Base-by-base conservation (phyloP, 2,797 vertebrate genomes). In the Chelmon rostratus region DNA sequence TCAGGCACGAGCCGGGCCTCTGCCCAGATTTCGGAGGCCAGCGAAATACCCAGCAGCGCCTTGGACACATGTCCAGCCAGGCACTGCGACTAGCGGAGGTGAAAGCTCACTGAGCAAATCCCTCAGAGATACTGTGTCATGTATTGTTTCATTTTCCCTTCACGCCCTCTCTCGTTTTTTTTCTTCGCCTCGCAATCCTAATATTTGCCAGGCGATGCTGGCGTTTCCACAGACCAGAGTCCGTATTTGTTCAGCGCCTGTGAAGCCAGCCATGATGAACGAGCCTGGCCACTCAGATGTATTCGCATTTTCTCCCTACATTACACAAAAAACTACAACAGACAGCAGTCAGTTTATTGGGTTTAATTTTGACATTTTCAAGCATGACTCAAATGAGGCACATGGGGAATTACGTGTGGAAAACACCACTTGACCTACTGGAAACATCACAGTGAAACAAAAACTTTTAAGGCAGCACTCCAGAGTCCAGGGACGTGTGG, bases 111-210 rank as follows among this genome's bases (percentile, higher is more conserved):
- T 2, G 68, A 81, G 62, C 40, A 80, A 82, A 80, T 73, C 82
- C 85, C 76, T 85, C 56, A 31, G 82, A 82, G 78, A 86, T 28
- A 71, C 61, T 54, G 62, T 84, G 82, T 78, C 71, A 70, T 59
- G 57, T 54, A 73, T 73, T 5, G 69, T 84, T 84, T 83, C 54
- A 67, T 53, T 73, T 56, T 49, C 49, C 76, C 40, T 70, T 71
- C 44, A 52, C 73, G 52, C 49, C 23, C 16, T 5, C 2, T 31
- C 66, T 56, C n/a, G 44, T 83, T 69, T 79, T 50, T 68, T 79
- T 44, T n/a, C 19, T 52, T n/a, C 56, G 16, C 70, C 63, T 85
- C 64, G 52, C 82, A 78, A 4, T 78, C n/a, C 84, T 70, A 88
- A 90, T 82, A 88, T 88, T 85, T 90, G 28, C 70, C 65, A 46